Percentiles rank a stretch among this genome's conserved stretches.
Evolutionary conservation across 2,888 invertebrate genomes (phyloP).

Genomic region (Nomada hirtipes): DNA sequence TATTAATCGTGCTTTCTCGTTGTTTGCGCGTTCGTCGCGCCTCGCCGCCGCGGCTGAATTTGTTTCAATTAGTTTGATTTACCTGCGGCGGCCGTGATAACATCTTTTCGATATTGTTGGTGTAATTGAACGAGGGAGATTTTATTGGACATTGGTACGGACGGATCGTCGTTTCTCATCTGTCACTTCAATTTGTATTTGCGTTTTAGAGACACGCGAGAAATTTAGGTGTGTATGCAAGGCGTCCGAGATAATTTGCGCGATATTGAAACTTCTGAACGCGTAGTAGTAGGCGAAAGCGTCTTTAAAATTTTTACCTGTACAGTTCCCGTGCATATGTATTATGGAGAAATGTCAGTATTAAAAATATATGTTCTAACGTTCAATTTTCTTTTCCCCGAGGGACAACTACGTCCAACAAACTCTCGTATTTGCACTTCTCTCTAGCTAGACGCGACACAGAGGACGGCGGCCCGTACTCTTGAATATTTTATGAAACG

Average conservation of each 20-base stretch:
- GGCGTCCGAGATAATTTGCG: no score
- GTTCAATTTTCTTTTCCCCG: constrained; percentile 1
- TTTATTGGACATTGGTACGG: not conserved
- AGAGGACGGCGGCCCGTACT: constrained; percentile 1
- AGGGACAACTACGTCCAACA: not conserved
- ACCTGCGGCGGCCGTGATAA: constrained; percentile 18
- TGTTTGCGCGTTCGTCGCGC: constrained; percentile 18
- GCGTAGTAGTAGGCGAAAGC: no score
- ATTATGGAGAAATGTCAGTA: not conserved
- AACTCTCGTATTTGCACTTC: constrained; percentile 31
- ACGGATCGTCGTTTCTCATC: not conserved
- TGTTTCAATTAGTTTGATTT: constrained; percentile 58
- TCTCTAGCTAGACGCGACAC: not conserved
- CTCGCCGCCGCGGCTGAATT: constrained; percentile 31
- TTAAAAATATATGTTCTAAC: not conserved
- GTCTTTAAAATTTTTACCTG: no score
- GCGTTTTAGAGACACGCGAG: not conserved
- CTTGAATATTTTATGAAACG: constrained; percentile 44
- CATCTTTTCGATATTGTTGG: constrained; percentile 15
- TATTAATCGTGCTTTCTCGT: constrained; percentile 53
- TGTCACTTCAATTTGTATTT: not conserved
- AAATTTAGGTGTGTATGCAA: not conserved
- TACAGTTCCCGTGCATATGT: no score
- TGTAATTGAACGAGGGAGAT: constrained; percentile 14
- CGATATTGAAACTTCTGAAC: no score